phyloP scores from a whole-genome alignment of 1,140 invertebrate species.

The Euwallacea fornicatus region DNA sequence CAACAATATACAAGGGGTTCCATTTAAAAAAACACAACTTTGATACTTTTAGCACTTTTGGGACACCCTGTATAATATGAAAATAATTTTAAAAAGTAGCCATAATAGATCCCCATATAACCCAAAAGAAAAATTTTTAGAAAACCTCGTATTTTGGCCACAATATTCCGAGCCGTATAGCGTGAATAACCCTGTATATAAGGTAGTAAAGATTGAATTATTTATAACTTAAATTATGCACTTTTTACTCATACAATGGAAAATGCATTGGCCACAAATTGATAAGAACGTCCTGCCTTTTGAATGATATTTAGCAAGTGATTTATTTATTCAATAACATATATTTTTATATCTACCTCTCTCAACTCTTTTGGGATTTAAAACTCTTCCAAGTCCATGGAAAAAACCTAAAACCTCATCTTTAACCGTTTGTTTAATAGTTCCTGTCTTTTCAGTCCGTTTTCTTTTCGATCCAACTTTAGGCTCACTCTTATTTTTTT shows the following conservation, averaged over 20 bases:
- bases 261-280: background rate
- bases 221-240: background rate
- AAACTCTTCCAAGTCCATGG: slow-evolving; percentile 73
- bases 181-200: too few relatives aligned
- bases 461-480: slow-evolving; percentile 42
- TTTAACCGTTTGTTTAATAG: slow-evolving; percentile 60
- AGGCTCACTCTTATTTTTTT: too few relatives aligned
- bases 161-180: too few relatives aligned
- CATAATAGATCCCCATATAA: too few relatives aligned
- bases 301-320: background rate
- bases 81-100: too few relatives aligned
- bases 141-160: too few relatives aligned
- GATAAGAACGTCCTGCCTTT: background rate
- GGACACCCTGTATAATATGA: too few relatives aligned
- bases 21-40: too few relatives aligned
- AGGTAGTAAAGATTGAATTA: background rate
- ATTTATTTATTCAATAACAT: background rate
- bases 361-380: slow-evolving; percentile 71
- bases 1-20: too few relatives aligned
- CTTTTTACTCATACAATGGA: background rate
- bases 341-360: slow-evolving; percentile 13
- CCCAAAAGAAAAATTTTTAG: too few relatives aligned
- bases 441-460: slow-evolving; percentile 39
- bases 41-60: too few relatives aligned
- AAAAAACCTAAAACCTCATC: slow-evolving; percentile 70